Evolutionary conservation across 2,113 vertebrate genomes (phyloP).

Genomic region (Chamaetylas fuelleborni): DNA sequence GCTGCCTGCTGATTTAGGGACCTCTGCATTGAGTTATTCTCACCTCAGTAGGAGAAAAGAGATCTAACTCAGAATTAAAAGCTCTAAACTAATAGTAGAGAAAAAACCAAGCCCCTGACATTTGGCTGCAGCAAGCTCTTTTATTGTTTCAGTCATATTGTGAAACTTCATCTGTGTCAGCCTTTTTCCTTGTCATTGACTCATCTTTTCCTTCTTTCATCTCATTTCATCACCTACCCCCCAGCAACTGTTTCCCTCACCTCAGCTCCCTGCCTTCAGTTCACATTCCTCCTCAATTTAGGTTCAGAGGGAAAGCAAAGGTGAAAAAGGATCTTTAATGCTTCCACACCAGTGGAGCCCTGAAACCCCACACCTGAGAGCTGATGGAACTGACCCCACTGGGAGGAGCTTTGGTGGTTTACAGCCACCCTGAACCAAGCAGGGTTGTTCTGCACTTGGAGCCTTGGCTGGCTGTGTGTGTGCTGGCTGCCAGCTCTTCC

Average conservation of each 20-base stretch:
- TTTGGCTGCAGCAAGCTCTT: background rate
- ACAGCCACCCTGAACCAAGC: background rate
- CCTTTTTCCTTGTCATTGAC: background rate
- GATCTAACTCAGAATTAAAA: background rate
- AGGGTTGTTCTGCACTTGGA: background rate
- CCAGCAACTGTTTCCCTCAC: background rate
- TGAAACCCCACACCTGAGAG: background rate
- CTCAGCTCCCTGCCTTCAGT: background rate
- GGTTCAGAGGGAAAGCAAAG: background rate
- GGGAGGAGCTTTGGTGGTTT: background rate
- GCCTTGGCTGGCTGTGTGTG: background rate
- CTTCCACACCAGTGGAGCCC: background rate
- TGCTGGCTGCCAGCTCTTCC: background rate
- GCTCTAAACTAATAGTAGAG: background rate
- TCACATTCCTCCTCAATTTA: background rate
- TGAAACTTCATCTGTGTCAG: background rate
- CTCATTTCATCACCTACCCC: background rate
- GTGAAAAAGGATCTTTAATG: background rate
- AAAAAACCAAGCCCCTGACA: background rate
- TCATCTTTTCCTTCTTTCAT: background rate
- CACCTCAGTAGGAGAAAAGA: background rate
- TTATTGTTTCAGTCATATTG: background rate
- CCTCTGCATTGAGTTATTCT: background rate
- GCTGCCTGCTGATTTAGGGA: background rate
- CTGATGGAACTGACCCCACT: background rate